phyloP scores from a whole-genome alignment of 2,113 vertebrate genomes.

The Clinocottus analis region DNA sequence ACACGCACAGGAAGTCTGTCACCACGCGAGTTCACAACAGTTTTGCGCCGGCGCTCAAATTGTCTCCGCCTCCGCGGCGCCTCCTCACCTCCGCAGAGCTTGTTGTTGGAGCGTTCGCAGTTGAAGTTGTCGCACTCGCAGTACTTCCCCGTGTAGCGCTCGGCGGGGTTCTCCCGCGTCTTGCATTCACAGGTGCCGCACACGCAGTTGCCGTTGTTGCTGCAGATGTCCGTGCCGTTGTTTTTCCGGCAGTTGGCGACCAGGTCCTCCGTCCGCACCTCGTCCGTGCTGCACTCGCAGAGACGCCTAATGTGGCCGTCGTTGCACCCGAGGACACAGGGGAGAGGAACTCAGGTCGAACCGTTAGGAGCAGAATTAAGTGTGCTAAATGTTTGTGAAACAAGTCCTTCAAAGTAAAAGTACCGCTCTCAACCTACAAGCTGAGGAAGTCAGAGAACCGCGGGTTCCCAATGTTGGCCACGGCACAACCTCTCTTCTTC shows the following conservation, averaged over 20 bases:
- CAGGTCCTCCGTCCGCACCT: conserved; percentile 95
- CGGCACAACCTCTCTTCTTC: conserved; percentile 86
- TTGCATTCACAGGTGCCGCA: conserved; percentile 97
- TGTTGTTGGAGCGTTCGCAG: conserved; percentile 94
- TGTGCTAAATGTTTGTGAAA: background rate
- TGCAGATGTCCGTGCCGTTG: conserved; percentile 96
- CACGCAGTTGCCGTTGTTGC: conserved; percentile 96
- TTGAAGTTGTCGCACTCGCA: conserved; percentile 99
- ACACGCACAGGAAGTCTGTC: background rate
- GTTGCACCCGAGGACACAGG: conserved; percentile 93
- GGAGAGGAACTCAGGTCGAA: too few species aligned
- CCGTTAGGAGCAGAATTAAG: too few species aligned
- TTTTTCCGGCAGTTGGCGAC: conserved; percentile 94
- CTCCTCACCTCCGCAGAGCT: conserved; percentile 97
- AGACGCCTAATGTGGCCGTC: conserved; percentile 92
- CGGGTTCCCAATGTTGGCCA: conserved; percentile 89
- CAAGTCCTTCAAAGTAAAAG: too few species aligned
- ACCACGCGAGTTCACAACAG: background rate
- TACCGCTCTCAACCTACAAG: too few species aligned
- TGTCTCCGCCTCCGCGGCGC: accelerated
- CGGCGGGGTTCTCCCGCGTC: conserved; percentile 92
- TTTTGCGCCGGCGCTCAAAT: too few species aligned
- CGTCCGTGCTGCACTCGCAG: conserved; percentile 96
- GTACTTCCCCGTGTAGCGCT: conserved; percentile 94
- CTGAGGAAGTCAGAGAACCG: too few species aligned